phyloP scores from a whole-genome alignment of 2,797 vertebrate species.

The Anomalospiza imberbis region DNA sequence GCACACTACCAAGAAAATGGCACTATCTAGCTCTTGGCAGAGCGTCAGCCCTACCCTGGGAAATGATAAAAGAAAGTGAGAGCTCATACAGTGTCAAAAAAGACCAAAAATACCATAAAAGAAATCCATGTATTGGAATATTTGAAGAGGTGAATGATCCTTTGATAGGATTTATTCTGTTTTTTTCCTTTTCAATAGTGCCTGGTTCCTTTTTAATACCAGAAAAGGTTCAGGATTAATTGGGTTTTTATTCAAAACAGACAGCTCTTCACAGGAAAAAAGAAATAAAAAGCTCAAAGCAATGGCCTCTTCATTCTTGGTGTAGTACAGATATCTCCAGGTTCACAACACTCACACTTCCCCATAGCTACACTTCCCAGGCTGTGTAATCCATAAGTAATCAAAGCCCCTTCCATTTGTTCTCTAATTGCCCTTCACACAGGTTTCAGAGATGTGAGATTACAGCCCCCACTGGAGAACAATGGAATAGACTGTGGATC shows the following conservation, averaged over 20 bases:
- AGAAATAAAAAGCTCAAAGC: background rate
- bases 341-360: background rate
- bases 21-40: background rate
- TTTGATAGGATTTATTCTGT: background rate
- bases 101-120: background rate
- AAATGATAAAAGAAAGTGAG: background rate
- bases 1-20: background rate
- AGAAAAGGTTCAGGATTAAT: background rate
- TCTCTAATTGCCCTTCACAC: background rate
- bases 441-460: background rate
- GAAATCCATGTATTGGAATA: background rate
- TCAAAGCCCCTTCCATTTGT: background rate
- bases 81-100: background rate
- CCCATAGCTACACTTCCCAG: background rate
- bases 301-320: background rate
- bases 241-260: background rate
- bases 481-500: background rate
- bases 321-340: background rate
- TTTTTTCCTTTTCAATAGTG: background rate
- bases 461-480: background rate
- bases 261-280: background rate
- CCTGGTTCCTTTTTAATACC: background rate
- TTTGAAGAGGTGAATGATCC: background rate
- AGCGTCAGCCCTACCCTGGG: background rate
- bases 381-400: background rate